Evolutionary conservation across 1,140 invertebrate genomes (phyloP).

Genomic region (Panonychus citri): DNA sequence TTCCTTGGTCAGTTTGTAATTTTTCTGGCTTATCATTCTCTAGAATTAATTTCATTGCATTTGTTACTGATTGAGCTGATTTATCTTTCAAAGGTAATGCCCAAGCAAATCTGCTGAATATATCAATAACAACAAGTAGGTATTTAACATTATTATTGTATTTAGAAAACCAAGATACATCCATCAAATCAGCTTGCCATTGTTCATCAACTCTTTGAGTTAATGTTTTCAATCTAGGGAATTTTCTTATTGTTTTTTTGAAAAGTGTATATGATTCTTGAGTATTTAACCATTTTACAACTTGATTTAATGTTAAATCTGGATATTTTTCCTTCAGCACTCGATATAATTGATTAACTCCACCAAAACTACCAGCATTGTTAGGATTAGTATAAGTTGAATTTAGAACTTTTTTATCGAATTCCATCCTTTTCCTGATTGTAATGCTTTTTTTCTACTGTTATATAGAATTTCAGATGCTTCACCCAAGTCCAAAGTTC

Average conservation of each 20-base stretch:
- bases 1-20: conserved; percentile 4
- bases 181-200: background rate
- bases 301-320: background rate
- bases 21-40: background rate
- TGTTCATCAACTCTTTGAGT: background rate
- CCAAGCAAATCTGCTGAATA: background rate
- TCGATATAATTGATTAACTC: background rate
- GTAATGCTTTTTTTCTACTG: too few species aligned
- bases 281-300: background rate
- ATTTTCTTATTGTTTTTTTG: background rate
- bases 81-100: background rate
- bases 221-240: background rate
- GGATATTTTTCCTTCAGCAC: background rate
- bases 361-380: background rate
- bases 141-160: background rate
- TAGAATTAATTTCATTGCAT: background rate
- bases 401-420: background rate
- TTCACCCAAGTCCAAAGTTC: too few species aligned
- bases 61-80: background rate
- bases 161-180: background rate
- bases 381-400: background rate
- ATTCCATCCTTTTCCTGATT: too few species aligned
- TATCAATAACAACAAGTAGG: background rate
- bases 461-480: too few species aligned
- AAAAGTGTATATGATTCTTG: background rate